phyloP scores from a whole-genome alignment of 2,113 vertebrate genomes.

The Epinephelus lanceolatus region DNA sequence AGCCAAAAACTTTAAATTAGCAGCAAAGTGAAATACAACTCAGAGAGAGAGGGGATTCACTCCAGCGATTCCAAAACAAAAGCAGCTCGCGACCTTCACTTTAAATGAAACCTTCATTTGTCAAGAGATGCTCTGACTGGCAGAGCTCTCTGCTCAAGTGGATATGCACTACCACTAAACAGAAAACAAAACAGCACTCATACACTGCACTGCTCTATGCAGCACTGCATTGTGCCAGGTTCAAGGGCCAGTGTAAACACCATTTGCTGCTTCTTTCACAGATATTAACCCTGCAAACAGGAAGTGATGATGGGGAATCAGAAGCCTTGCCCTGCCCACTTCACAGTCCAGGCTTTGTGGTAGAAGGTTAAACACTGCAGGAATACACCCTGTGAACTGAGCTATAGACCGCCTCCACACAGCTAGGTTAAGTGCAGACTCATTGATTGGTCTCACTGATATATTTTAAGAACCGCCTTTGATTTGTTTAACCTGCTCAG shows the following conservation, averaged over 20 bases:
- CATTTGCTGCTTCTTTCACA: background rate
- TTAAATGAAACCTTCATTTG: slow-evolving; percentile 58
- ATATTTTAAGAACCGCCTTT: background rate
- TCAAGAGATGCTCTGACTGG: slow-evolving; percentile 53
- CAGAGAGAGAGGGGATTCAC: slow-evolving; percentile 20
- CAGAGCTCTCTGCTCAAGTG: slow-evolving; percentile 25
- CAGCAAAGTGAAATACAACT: slow-evolving; percentile 37
- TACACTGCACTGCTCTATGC: background rate
- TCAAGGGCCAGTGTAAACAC: slow-evolving; percentile 1
- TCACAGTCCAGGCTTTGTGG: background rate
- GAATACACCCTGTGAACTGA: background rate
- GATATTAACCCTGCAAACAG: slow-evolving; percentile 25
- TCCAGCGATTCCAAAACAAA: slow-evolving; percentile 62
- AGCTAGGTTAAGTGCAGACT: background rate
- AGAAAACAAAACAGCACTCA: background rate
- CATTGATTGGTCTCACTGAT: slow-evolving; percentile 26
- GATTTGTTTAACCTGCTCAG: slow-evolving; percentile 21
- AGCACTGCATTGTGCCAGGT: background rate
- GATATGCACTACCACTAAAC: background rate
- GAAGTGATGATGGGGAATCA: background rate
- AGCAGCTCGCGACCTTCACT: slow-evolving; percentile 55
- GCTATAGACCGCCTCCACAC: background rate
- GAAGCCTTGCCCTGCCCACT: background rate
- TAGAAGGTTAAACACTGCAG: slow-evolving; percentile 21
- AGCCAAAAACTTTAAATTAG: slow-evolving; percentile 58